A percentile compares a stretch with the other conserved stretches of the same genome.
These are phyloP conservation scores for Aphelinus atriplicis DNA, from an alignment of 1,140 invertebrate genomes.

Conservation along the genomic window DNA sequence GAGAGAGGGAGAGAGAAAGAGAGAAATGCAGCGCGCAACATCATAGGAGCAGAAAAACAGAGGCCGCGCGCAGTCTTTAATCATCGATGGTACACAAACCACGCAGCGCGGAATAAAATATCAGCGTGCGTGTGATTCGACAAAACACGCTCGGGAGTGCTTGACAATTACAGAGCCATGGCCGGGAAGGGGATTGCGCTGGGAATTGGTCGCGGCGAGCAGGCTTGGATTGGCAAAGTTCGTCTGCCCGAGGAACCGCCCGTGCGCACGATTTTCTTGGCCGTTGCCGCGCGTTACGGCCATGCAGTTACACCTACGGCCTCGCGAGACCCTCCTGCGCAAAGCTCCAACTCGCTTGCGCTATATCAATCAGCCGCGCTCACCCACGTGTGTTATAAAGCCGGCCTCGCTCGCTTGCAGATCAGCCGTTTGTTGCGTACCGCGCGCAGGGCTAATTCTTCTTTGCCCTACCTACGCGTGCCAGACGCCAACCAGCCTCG, in stretches of 20 bases:
- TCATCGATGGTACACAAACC: not conserved
- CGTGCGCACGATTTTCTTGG: slow-evolving; percentile 6
- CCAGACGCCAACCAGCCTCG: too few relatives aligned
- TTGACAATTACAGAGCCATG: slow-evolving; percentile 30
- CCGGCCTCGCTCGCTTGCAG: too few relatives aligned
- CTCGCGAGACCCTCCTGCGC: not conserved
- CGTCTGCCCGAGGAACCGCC: slow-evolving; percentile 11
- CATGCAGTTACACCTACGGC: not conserved
- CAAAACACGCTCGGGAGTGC: not conserved
- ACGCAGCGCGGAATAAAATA: not conserved
- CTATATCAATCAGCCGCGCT: too few relatives aligned
- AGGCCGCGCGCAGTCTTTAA: not conserved
- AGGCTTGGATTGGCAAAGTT: slow-evolving; percentile 26
- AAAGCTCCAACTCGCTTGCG: too few relatives aligned
- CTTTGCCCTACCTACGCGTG: not conserved
- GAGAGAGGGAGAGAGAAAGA: not conserved
- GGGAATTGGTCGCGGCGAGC: slow-evolving; percentile 24
- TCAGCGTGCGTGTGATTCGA: slow-evolving; percentile 7
- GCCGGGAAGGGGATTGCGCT: slow-evolving; percentile 17
- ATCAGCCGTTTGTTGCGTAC: not conserved
- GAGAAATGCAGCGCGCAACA: not conserved
- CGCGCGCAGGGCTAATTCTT: not conserved
- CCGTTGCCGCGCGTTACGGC: not conserved
- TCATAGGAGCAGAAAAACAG: not conserved
- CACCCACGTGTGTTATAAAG: too few relatives aligned